Evolutionary conservation across 2,888 invertebrate genomes (phyloP).

Genomic region (Epistrophella euchroma): DNA sequence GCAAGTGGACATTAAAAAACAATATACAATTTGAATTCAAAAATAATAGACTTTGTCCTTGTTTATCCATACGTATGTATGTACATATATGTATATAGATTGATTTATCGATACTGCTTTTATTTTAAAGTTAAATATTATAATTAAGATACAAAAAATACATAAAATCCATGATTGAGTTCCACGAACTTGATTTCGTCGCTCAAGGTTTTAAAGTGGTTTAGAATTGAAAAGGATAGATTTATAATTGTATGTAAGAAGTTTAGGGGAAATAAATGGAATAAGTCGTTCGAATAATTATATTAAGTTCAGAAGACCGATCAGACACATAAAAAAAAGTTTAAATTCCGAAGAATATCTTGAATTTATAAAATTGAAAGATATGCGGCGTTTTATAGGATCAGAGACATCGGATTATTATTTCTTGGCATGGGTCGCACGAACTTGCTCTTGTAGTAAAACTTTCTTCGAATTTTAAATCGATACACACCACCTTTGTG

Average conservation of each 20-base stretch:
- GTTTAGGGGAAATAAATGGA: not conserved
- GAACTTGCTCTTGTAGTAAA: no score
- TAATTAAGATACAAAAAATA: not conserved
- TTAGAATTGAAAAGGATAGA: not conserved
- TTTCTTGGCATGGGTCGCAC: no score
- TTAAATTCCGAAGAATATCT: no score
- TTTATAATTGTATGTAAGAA: not conserved
- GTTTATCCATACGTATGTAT: not conserved
- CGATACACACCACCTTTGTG: no score
- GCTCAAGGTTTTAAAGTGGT: not conserved
- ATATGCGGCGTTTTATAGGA: no score
- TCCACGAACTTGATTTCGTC: not conserved
- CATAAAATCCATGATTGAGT: not conserved
- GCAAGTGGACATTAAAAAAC: not conserved
- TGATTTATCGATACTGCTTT: slow-evolving; percentile 8
- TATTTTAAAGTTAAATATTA: slow-evolving; percentile 3
- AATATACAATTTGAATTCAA: not conserved
- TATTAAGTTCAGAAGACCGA: no score
- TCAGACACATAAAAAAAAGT: no score
- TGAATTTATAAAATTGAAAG: no score
- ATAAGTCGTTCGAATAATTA: not conserved
- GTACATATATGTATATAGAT: not conserved
- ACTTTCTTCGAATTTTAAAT: no score
- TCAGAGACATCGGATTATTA: no score
- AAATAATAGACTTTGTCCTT: slow-evolving; percentile 17